Evolutionary conservation across 2,888 invertebrate species (phyloP).

Genomic region (Plebejus anna): DNA sequence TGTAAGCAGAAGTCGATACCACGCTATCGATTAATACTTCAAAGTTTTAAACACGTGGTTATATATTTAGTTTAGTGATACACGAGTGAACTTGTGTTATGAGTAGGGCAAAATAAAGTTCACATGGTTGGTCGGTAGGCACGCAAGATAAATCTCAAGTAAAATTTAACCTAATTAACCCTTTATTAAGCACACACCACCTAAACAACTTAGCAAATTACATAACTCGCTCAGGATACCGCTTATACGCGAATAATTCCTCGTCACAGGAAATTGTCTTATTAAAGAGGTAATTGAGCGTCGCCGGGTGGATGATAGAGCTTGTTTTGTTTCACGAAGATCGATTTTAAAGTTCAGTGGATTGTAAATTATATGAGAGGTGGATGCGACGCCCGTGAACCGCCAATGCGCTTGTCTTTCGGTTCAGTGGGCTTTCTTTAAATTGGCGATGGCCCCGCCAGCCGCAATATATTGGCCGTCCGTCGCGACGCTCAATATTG

Average conservation of each 20-base stretch:
- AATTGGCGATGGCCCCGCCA: constrained; percentile 77
- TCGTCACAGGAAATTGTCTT: constrained; percentile 46
- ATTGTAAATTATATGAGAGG: constrained; percentile 79
- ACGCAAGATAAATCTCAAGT: neutral
- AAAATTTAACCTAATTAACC: neutral
- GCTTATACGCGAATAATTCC: constrained; percentile 35
- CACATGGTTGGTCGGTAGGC: neutral
- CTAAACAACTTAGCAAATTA: constrained; percentile 20
- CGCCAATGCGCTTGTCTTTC: constrained; percentile 81
- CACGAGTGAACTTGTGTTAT: too few species aligned
- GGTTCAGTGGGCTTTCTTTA: constrained; percentile 81
- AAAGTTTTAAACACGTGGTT: neutral
- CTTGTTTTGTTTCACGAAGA: constrained; percentile 72
- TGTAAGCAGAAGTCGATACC: neutral
- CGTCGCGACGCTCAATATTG: constrained; percentile 77
- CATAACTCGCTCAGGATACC: constrained; percentile 9
- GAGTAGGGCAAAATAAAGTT: neutral
- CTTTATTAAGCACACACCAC: neutral
- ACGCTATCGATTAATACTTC: neutral
- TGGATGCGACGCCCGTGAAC: constrained; percentile 69
- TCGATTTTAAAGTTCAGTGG: constrained; percentile 79
- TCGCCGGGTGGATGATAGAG: constrained; percentile 50
- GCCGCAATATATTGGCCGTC: constrained; percentile 77
- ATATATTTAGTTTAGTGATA: neutral
- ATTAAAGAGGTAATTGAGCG: constrained; percentile 62